Conservation (phyloP, 2,113 vertebrate species). For the Carassius gibelio region DNA sequence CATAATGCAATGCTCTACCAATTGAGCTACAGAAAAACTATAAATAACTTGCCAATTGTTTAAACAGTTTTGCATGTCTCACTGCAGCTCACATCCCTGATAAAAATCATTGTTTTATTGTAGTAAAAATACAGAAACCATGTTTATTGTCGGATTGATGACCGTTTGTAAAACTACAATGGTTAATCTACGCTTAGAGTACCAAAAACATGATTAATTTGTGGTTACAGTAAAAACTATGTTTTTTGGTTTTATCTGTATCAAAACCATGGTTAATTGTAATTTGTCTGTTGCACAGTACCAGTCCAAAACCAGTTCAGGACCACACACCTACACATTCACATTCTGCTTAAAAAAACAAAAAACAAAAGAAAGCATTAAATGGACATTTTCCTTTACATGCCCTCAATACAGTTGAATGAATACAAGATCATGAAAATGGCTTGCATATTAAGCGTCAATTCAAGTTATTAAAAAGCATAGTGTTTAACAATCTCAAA, state of each 20-base stretch:
- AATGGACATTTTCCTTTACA: constrained; percentile 30
- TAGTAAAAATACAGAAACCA: not conserved
- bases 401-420: not conserved
- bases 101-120: not conserved
- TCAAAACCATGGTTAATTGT: not conserved
- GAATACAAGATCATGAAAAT: not conserved
- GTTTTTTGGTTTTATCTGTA: too few species aligned
- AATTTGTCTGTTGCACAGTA: not conserved
- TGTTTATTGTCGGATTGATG: too few species aligned
- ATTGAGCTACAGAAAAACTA: too few species aligned
- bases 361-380: constrained; percentile 8
- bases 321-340: not conserved
- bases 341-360: constrained; percentile 16
- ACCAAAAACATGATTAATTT: not conserved
- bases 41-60: not conserved
- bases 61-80: not conserved
- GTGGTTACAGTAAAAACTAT: not conserved
- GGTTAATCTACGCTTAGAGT: not conserved
- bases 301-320: not conserved
- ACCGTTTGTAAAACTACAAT: not conserved
- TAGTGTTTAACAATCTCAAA: not conserved
- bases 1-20: too few species aligned
- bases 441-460: not conserved
- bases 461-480: not conserved
- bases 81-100: not conserved